Evolutionary conservation across 2,113 vertebrate species (phyloP).

Genomic region (Polypterus bichir): DNA sequence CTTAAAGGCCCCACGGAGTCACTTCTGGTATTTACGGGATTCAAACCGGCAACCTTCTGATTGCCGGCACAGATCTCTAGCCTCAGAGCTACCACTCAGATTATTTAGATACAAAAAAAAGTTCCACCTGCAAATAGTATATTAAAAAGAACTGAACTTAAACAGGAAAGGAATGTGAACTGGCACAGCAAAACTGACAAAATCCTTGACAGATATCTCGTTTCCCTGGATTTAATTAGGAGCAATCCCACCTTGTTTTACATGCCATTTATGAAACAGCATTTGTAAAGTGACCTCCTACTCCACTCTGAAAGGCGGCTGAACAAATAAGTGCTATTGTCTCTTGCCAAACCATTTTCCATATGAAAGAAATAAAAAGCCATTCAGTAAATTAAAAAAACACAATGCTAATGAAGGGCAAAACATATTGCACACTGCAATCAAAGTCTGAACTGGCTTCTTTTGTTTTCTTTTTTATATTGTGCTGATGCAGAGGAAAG

Average conservation of each 20-base stretch:
- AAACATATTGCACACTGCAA: slow-evolving; percentile 27
- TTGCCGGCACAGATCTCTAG: no score
- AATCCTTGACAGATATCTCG: no score
- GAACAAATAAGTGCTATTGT: slow-evolving; percentile 7
- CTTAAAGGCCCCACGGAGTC: no score
- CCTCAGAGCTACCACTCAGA: no score
- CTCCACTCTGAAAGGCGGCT: not conserved
- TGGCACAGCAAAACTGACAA: no score
- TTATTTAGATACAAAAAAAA: no score
- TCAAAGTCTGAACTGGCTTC: not conserved
- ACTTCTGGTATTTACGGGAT: no score
- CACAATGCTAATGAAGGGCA: slow-evolving; percentile 38
- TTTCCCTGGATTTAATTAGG: slow-evolving; percentile 18
- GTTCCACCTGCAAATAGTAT: no score
- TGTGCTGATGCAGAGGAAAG: slow-evolving; percentile 14
- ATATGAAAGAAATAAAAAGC: slow-evolving; percentile 10
- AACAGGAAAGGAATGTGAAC: no score
- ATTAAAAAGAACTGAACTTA: no score
- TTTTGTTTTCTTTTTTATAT: not conserved
- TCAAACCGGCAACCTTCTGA: no score
- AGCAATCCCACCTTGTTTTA: slow-evolving; percentile 8
- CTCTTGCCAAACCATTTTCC: not conserved
- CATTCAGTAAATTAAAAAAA: slow-evolving; percentile 20
- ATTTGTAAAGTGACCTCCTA: slow-evolving; percentile 2
- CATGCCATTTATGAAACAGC: slow-evolving; percentile 8